Percentiles rank a stretch among this genome's conserved stretches.
These are phyloP conservation scores for pig (Sus scrofa) DNA, from an alignment of 2,113 vertebrate species.

Conservation along the genomic window T2T-Sscrofa CM000822.6:57549001-57549500, in stretches of 20 bases:
- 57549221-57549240: neutral
- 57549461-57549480: neutral
- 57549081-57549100: constrained; percentile 62
- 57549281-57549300: neutral
- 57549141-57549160: constrained; percentile 16
- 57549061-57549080: constrained; percentile 50
- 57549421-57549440: neutral
- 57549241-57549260: constrained; percentile 29
- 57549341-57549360: neutral
- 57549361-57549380: neutral
- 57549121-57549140: neutral
- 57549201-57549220: constrained; percentile 44
- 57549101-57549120: constrained; percentile 33
- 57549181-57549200: neutral
- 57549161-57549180: constrained; percentile 44
- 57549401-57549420: neutral
- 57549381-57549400: neutral
- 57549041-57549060: constrained; percentile 61
- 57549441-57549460: neutral
- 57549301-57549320: neutral
- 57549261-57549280: neutral
- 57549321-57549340: neutral
- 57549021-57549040: constrained; percentile 27
- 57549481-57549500: neutral
- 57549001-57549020: neutral